phyloP scores from a whole-genome alignment of 2,797 vertebrate species.

The Esox masquinongy region DNA sequence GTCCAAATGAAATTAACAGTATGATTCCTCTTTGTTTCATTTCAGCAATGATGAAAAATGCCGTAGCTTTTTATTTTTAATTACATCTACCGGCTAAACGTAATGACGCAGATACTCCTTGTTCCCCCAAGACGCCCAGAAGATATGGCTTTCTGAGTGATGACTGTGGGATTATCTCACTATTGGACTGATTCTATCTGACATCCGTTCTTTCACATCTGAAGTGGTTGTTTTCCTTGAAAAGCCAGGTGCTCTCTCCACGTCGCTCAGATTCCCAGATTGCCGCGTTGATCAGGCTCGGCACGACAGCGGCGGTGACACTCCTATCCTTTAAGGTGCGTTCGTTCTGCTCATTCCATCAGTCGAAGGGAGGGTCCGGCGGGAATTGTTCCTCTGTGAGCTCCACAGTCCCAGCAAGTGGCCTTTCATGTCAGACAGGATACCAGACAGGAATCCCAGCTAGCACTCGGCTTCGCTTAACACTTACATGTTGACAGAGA shows the following conservation, averaged over 20 bases:
- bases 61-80: slow-evolving; percentile 25
- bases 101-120: slow-evolving; percentile 36
- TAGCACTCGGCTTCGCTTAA: slow-evolving; percentile 71
- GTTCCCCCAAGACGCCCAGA: slow-evolving; percentile 66
- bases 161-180: slow-evolving; percentile 70
- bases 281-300: slow-evolving; percentile 32
- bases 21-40: slow-evolving; percentile 35
- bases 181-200: slow-evolving; percentile 69
- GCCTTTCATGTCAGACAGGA: slow-evolving; percentile 80
- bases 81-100: slow-evolving; percentile 43
- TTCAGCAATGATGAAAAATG: slow-evolving; percentile 38
- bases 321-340: slow-evolving; percentile 76
- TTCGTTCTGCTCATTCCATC: slow-evolving; percentile 74
- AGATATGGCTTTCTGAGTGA: slow-evolving; percentile 72
- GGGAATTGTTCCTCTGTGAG: slow-evolving; percentile 73
- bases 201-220: slow-evolving; percentile 74
- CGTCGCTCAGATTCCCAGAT: slow-evolving; percentile 64
- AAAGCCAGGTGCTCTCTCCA: slow-evolving; percentile 69
- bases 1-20: slow-evolving; percentile 26
- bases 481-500: slow-evolving; percentile 74
- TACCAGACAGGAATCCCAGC: slow-evolving; percentile 77
- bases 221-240: slow-evolving; percentile 69
- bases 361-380: slow-evolving; percentile 64
- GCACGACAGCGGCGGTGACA: slow-evolving; percentile 45
- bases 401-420: slow-evolving; percentile 64